Base-by-base conservation (phyloP, 2,797 vertebrate genomes). In the Sebastes taczanowskii region DNA sequence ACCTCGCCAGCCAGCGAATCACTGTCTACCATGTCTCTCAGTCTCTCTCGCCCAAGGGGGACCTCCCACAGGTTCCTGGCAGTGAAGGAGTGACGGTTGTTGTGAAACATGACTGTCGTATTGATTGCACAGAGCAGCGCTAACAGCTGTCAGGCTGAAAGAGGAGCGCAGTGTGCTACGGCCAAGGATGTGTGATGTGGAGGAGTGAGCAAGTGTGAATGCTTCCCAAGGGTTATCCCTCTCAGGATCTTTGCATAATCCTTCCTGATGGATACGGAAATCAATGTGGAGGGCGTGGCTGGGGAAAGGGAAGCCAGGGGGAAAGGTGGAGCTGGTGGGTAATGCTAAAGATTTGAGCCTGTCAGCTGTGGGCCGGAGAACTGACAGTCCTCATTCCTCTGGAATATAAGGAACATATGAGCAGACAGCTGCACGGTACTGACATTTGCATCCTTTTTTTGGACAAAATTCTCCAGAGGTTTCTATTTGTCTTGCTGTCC, bases 101-200 rank as follows among this genome's bases (percentile, higher is more conserved):
- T 91, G 91, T 86, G 91, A 93, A 93, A 93, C 92, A 94, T 70
- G 90, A 89, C 84, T 83, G 87, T 86, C 61, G 72, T 91, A 93
- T 93, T 84, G 91, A 94, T 94, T 86, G 89, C 86, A 67, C 67
- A 16, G 79, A 83, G 89, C 78, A 81, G 67, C 53, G 82, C 85
- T 42, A 91, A 90, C 90, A 93, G 91, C 91, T 92, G 91, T 82
- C 85, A 82, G 82, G 80, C 87, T 87, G 78, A 88, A 86, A 91
- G 80, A 75, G 84, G 84, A 89, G 86, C 85, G 63, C 84, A 73
- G 77, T 70, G 71, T 49, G 81, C 61, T 60, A 11, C 7, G 77
- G 82, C 88, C 81, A 71, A 84, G 78, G 79, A 81, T 78, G 84
- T 52, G 84, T 52, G 81, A 86, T 91, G 88, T 81, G 85, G 85